phyloP scores from a whole-genome alignment of 2,797 vertebrate species.

The Propithecus perrieri region DNA sequence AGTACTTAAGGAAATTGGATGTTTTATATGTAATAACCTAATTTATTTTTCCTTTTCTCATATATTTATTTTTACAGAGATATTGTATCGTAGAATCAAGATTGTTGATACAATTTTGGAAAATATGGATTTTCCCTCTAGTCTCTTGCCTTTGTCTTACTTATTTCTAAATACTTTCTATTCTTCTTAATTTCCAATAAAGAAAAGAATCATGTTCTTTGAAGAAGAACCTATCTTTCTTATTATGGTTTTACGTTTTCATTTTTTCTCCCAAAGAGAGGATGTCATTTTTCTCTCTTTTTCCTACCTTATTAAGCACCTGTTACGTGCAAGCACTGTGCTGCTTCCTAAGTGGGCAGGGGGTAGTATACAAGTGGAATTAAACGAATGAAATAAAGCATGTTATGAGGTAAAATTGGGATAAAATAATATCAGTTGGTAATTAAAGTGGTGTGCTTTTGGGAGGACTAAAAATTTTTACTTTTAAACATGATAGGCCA shows the following conservation, averaged over 20 bases:
- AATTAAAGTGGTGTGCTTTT: slow-evolving; percentile 7
- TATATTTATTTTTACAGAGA: not conserved
- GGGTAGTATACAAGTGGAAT: not conserved
- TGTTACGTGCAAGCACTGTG: not conserved
- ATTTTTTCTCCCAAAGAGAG: not conserved
- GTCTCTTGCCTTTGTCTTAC: not conserved
- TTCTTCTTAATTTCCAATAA: not conserved
- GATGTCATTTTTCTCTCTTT: not conserved
- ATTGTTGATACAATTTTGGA: slow-evolving; percentile 18
- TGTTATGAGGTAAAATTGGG: not conserved
- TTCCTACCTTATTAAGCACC: not conserved
- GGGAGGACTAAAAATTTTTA: not conserved
- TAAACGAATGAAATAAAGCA: not conserved
- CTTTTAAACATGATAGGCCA: not conserved
- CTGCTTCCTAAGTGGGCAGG: not conserved
- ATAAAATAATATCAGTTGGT: not conserved
- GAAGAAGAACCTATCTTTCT: not conserved
- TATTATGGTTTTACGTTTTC: not conserved
- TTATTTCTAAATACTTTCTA: slow-evolving; percentile 28
- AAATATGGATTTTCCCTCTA: not conserved
- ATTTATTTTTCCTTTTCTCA: slow-evolving; percentile 4
- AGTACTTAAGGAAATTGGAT: no score
- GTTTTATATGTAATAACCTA: no score
- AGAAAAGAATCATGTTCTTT: not conserved
- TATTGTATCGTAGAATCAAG: not conserved